Conservation (phyloP, 2,113 vertebrate genomes). For the Pygoscelis adeliae region DNA sequence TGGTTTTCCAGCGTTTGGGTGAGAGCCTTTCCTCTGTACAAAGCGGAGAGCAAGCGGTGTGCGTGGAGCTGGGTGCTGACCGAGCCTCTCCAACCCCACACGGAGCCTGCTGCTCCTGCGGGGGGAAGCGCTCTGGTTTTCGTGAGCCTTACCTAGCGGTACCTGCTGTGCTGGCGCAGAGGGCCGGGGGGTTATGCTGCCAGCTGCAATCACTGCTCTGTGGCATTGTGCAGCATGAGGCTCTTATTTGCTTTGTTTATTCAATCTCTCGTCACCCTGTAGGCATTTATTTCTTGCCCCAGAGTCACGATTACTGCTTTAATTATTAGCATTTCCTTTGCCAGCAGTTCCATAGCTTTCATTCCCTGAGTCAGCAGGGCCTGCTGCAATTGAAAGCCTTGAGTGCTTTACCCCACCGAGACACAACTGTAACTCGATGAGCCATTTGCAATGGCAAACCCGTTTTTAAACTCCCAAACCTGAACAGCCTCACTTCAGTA, state of each 20-base stretch:
- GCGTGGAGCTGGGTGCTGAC: background rate
- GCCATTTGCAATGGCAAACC: background rate
- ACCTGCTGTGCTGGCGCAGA: background rate
- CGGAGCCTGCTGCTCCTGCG: background rate
- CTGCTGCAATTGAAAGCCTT: background rate
- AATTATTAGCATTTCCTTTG: conserved; percentile 26
- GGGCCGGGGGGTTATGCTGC: background rate
- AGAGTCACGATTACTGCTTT: conserved; percentile 10
- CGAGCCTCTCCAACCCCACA: background rate
- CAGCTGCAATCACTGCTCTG: background rate
- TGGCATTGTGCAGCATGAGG: background rate
- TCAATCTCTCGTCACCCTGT: background rate
- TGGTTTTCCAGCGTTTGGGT: background rate
- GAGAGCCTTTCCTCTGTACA: background rate
- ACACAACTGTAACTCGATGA: background rate
- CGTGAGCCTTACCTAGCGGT: fast-evolving
- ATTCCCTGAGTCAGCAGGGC: conserved; percentile 22
- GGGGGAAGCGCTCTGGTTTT: background rate
- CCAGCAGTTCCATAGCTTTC: conserved; percentile 27
- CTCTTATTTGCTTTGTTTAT: background rate
- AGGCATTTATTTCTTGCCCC: conserved; percentile 34
- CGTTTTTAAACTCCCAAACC: background rate
- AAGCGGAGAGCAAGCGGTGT: fast-evolving
- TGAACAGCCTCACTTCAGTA: background rate
- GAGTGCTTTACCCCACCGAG: conserved; percentile 7